These are phyloP conservation scores for Macropus fuliginosus DNA, from an alignment of 2,797 vertebrate genomes.

Conservation along the genomic window DNA sequence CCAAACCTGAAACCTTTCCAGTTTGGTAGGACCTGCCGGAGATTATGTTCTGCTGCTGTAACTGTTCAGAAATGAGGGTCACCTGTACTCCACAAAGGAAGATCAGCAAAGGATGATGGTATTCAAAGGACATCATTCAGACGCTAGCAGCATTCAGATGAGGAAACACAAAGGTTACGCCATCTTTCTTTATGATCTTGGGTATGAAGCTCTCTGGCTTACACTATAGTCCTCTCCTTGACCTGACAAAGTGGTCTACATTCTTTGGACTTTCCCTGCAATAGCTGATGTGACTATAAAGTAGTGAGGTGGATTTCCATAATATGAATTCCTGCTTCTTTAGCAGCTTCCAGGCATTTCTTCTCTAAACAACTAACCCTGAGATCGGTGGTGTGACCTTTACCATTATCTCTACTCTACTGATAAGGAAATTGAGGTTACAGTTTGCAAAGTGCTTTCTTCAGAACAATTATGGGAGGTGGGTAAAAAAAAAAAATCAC, in stretches of 20 bases:
- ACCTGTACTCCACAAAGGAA: not conserved
- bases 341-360: not conserved
- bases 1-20: too few species aligned
- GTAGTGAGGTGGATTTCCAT: not conserved
- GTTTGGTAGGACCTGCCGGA: not conserved
- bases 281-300: not conserved
- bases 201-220: not conserved
- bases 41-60: not conserved
- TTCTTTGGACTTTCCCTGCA: constrained; percentile 33
- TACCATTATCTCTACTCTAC: too few species aligned
- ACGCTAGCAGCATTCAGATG: too few species aligned
- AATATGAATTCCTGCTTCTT: not conserved
- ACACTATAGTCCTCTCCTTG: constrained; percentile 18
- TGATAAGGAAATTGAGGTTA: not conserved
- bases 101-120: not conserved
- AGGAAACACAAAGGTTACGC: too few species aligned
- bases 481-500: not conserved
- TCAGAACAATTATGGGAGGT: not conserved
- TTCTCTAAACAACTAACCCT: not conserved
- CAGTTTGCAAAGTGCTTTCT: not conserved
- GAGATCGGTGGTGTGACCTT: not conserved
- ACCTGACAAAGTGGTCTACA: constrained; percentile 19
- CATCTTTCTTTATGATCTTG: not conserved
- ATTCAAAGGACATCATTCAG: not conserved
- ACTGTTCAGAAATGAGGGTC: not conserved